Percentiles rank a stretch among this genome's conserved stretches.
These are phyloP conservation scores for Argyra leucocephala DNA, from an alignment of 2,888 invertebrate species.

Conservation along the genomic window DNA sequence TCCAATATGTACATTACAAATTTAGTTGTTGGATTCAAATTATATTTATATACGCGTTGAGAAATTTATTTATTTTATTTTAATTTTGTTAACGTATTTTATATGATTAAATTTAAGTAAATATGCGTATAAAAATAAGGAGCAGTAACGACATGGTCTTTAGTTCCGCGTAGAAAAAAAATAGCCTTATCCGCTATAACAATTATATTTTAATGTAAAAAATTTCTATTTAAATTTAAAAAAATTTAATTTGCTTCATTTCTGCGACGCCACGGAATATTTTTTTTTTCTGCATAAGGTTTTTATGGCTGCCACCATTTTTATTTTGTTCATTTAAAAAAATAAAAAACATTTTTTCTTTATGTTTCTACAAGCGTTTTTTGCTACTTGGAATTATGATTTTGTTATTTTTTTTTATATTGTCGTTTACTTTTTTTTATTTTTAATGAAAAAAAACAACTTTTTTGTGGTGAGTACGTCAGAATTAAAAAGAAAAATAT, in stretches of 20 bases:
- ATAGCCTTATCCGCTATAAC: no score
- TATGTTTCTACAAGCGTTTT: not conserved
- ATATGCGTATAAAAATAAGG: no score
- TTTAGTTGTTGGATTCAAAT: no score
- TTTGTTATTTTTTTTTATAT: not conserved
- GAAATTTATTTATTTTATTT: no score
- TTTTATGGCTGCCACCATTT: constrained; percentile 3
- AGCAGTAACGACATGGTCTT: no score
- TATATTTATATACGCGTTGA: no score
- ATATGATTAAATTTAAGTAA: no score
- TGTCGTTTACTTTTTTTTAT: not conserved
- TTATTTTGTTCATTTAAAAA: not conserved
- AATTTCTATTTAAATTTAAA: no score
- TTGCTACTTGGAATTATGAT: not conserved
- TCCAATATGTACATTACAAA: no score
- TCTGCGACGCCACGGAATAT: not conserved
- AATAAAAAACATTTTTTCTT: not conserved
- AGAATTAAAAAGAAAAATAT: constrained; percentile 2
- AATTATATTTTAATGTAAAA: no score
- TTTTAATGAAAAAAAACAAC: not conserved
- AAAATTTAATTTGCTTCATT: not conserved
- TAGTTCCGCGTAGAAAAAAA: no score
- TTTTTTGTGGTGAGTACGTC: not conserved
- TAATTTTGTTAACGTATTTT: no score
- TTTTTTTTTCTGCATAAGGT: not conserved